Evolutionary conservation across 1,140 invertebrate genomes (phyloP).

Genomic region (Leptinotarsa undecemlineata): DNA sequence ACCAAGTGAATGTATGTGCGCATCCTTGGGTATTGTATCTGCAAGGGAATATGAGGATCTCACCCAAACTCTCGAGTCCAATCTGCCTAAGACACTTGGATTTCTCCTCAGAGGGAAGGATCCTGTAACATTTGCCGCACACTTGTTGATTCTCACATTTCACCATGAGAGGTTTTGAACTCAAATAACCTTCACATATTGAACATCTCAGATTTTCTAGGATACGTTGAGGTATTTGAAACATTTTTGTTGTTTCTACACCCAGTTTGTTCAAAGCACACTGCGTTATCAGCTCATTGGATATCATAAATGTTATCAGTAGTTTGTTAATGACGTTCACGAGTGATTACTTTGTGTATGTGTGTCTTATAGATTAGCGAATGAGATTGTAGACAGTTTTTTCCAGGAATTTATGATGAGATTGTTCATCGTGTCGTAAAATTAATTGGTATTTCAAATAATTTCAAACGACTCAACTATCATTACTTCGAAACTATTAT

Average conservation of each 20-base stretch:
- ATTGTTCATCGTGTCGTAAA: too few species aligned
- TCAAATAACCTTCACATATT: constrained; percentile 32
- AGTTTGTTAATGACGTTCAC: not conserved
- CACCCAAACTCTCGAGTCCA: constrained; percentile 30
- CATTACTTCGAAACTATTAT: too few species aligned
- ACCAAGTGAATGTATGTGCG: constrained; percentile 22
- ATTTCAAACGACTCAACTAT: too few species aligned
- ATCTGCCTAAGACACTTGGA: constrained; percentile 30
- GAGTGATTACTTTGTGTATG: not conserved
- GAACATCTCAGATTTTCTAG: constrained; percentile 33
- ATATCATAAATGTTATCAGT: not conserved
- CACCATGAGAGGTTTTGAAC: constrained; percentile 29
- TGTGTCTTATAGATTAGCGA: too few species aligned
- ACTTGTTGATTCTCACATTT: constrained; percentile 28
- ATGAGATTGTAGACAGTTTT: too few species aligned
- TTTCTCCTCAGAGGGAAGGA: constrained; percentile 28
- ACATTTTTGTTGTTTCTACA: constrained; percentile 8
- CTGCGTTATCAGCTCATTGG: not conserved
- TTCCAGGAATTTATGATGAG: too few species aligned
- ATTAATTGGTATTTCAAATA: too few species aligned
- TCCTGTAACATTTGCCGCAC: constrained; percentile 39
- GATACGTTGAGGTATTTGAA: constrained; percentile 19
- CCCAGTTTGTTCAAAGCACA: not conserved
- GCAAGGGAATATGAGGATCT: constrained; percentile 33
- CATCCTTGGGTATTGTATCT: constrained; percentile 34